A percentile compares a stretch with the other conserved stretches of the same genome.
Evolutionary conservation across 2,113 vertebrate genomes (phyloP).

Genomic region (Hipposideros armiger): DNA sequence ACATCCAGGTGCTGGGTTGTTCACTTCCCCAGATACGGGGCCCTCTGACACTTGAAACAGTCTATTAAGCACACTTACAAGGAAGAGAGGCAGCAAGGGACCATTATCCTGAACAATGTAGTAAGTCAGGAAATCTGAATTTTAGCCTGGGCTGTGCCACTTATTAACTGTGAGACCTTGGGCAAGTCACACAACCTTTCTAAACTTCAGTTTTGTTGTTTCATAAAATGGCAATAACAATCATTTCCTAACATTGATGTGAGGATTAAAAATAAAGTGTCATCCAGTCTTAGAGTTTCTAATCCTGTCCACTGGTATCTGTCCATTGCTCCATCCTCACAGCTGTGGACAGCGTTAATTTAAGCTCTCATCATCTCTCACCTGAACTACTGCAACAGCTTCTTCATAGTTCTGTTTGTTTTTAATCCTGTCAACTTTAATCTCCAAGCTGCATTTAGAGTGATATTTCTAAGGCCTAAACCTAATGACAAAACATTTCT

Average conservation of each 20-base stretch:
- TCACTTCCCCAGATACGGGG: conserved; percentile 70
- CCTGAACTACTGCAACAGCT: neutral
- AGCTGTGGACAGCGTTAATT: neutral
- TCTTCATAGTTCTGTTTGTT: neutral
- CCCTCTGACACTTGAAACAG: conserved; percentile 76
- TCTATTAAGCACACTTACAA: conserved; percentile 81
- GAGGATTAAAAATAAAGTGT: conserved; percentile 42
- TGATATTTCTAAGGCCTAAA: conserved; percentile 38
- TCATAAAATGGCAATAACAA: conserved; percentile 50
- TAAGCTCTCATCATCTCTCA: neutral
- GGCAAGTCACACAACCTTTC: conserved; percentile 55
- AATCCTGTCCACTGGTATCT: neutral
- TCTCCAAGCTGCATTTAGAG: conserved; percentile 2
- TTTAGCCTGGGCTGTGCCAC: conserved; percentile 67
- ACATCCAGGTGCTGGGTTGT: conserved; percentile 77
- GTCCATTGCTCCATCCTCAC: neutral
- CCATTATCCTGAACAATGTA: conserved; percentile 73
- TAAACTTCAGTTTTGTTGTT: conserved; percentile 28
- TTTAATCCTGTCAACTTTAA: conserved; percentile 45
- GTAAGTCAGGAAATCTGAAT: conserved; percentile 61
- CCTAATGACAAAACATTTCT: conserved; percentile 20
- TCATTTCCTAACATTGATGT: neutral
- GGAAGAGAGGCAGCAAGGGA: conserved; percentile 82
- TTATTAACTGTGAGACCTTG: conserved; percentile 71
- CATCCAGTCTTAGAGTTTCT: neutral